Percentiles rank a stretch among this genome's conserved stretches.
Conservation (phyloP, 2,888 invertebrate species). For the Mellilla xanthometata region DNA sequence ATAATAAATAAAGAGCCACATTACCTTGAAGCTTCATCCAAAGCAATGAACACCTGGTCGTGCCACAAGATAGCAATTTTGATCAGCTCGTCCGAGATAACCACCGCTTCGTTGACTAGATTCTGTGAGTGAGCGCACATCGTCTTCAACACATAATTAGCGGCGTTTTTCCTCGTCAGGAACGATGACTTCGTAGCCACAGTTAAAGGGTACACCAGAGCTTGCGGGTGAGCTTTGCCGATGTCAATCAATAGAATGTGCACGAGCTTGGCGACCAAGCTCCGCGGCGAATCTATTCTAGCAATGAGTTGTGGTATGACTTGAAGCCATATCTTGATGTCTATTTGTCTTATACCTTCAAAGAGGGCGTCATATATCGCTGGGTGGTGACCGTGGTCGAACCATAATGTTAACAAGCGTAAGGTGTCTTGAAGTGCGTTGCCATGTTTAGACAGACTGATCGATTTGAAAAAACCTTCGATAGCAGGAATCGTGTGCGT, state of each 20-base stretch:
- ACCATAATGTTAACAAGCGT: slow-evolving; percentile 96
- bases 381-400: slow-evolving; percentile 97
- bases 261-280: slow-evolving; percentile 94
- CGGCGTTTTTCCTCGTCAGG: slow-evolving; percentile 91
- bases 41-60: slow-evolving; percentile 91
- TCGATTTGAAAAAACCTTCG: slow-evolving; percentile 97
- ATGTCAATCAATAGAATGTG: slow-evolving; percentile 97
- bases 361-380: slow-evolving; percentile 96
- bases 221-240: slow-evolving; percentile 98
- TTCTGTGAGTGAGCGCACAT: slow-evolving; percentile 97
- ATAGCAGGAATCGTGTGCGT: slow-evolving; percentile 94
- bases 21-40: slow-evolving; percentile 94
- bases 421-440: slow-evolving; percentile 98
- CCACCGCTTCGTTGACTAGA: slow-evolving; percentile 96
- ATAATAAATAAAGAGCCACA: no score
- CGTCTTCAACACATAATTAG: slow-evolving; percentile 95
- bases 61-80: slow-evolving; percentile 99
- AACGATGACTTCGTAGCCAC: slow-evolving; percentile 98
- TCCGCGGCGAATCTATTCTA: slow-evolving; percentile 96
- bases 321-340: slow-evolving; percentile 99
- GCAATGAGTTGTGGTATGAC: slow-evolving; percentile 99
- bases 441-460: slow-evolving; percentile 92
- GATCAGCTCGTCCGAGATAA: slow-evolving; percentile 98
- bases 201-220: slow-evolving; percentile 97
- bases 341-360: slow-evolving; percentile 95